Base-by-base conservation (phyloP, 2,888 invertebrate species). In the Reticulitermes lucifugus region DNA sequence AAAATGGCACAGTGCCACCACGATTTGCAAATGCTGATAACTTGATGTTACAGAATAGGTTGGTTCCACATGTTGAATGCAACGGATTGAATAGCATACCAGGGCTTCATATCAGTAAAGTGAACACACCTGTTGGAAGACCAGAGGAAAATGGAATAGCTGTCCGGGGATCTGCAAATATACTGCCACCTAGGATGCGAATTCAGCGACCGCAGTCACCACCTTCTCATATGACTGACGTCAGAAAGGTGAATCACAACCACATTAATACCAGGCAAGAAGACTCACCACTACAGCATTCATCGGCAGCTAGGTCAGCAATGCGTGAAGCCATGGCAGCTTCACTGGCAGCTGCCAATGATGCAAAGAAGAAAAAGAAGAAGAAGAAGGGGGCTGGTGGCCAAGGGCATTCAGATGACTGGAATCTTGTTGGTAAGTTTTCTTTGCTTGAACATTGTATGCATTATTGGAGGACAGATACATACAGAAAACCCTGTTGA, bases 101-200 rank as follows among this genome's bases (percentile, higher is more conserved):
- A 0, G 91, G 90, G 71, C 90, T 91, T 84, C 90, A 90, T 79
- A 91, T 91, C 83, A 91, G 90, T 87, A 91, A 91, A 86, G 90
- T 91, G 73, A 89, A 90, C 25, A 80, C 84, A 25, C 65, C 84
- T 65, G 65, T 51, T 41, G 77, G 77, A n/a, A 41, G 77, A 46
- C 46, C 14, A 77, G 77, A 77, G 43, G 65, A 60, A 46, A 70
- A 81, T 46, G 81, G 81, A 1, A 81, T 81, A 9, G 60, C 73
- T 29, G 22, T 59, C 21, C 77, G 81, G 25, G 51, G 79, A 12
- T 22, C 84, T 46, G 41, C 83, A 1, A 65, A 73, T 51, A 73
- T 71, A 55, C 80, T 84, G 70, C 84, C 84, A 29, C 84, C 84
- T 71, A 65, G 84, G 7, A 75, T 73, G 73, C 41, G 73, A 22